Evolutionary conservation across 2,888 invertebrate species (phyloP).

Genomic region (Chrysina gloriosa): DNA sequence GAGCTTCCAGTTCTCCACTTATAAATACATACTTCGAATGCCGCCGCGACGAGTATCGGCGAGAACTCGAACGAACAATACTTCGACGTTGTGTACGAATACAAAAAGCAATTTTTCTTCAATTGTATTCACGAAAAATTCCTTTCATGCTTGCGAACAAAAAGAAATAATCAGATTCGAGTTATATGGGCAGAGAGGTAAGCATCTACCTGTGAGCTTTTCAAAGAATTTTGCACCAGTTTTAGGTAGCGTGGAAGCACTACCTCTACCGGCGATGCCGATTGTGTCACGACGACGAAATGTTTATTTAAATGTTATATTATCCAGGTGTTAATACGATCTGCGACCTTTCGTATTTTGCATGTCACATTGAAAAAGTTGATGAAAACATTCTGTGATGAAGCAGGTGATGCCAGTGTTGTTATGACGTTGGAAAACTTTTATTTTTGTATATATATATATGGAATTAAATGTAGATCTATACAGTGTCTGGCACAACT

Average conservation of each 20-base stretch:
- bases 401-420: background rate
- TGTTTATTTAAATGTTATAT: slow-evolving; percentile 27
- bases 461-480: too few species aligned
- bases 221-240: slow-evolving; percentile 29
- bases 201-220: slow-evolving; percentile 25
- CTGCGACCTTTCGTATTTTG: slow-evolving; percentile 8
- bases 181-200: background rate
- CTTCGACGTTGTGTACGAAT: background rate
- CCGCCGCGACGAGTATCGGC: too few species aligned
- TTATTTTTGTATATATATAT: too few species aligned
- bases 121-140: slow-evolving; percentile 4
- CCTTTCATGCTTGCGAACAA: slow-evolving; percentile 14
- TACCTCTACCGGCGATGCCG: background rate
- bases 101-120: slow-evolving; percentile 1
- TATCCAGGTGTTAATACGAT: slow-evolving; percentile 24
- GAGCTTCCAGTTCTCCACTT: too few species aligned
- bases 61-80: too few species aligned
- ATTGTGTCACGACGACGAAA: background rate
- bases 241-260: background rate
- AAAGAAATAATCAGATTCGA: slow-evolving; percentile 3
- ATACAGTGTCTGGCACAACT: too few species aligned
- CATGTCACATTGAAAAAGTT: background rate
- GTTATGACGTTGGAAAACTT: too few species aligned
- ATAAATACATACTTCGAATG: background rate
- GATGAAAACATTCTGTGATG: background rate